phyloP scores from a whole-genome alignment of 2,113 vertebrate genomes.

The Stegastes partitus region DNA sequence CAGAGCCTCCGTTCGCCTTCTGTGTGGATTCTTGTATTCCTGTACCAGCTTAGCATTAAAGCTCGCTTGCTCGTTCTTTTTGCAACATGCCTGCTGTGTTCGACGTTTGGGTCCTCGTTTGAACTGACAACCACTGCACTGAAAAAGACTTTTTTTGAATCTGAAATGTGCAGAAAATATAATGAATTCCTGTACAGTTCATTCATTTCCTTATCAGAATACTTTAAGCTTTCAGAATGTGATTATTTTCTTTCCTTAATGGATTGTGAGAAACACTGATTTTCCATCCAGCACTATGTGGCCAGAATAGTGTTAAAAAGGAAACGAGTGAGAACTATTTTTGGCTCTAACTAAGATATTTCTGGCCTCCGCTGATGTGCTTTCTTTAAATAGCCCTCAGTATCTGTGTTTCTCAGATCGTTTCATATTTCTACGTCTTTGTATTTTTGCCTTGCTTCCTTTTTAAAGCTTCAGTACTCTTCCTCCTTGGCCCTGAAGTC shows the following conservation, averaged over 20 bases:
- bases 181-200: no score
- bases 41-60: no score
- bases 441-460: conserved; percentile 5
- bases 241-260: not conserved
- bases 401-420: conserved; percentile 13
- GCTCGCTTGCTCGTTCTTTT: no score
- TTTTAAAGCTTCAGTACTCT: conserved; percentile 16
- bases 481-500: conserved; percentile 12
- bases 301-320: not conserved
- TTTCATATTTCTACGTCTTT: conserved; percentile 28
- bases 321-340: conserved; percentile 36
- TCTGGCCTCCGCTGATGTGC: conserved; percentile 24
- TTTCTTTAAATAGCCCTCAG: conserved; percentile 51
- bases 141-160: no score
- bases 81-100: no score
- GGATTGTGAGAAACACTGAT: not conserved
- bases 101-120: no score
- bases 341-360: conserved; percentile 44
- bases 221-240: not conserved
- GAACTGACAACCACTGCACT: no score
- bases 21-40: no score
- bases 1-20: no score
- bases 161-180: no score
- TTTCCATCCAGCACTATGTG: not conserved
- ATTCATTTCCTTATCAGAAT: no score